Conservation (phyloP, 2,113 vertebrate species). For the Empidonax traillii region DNA sequence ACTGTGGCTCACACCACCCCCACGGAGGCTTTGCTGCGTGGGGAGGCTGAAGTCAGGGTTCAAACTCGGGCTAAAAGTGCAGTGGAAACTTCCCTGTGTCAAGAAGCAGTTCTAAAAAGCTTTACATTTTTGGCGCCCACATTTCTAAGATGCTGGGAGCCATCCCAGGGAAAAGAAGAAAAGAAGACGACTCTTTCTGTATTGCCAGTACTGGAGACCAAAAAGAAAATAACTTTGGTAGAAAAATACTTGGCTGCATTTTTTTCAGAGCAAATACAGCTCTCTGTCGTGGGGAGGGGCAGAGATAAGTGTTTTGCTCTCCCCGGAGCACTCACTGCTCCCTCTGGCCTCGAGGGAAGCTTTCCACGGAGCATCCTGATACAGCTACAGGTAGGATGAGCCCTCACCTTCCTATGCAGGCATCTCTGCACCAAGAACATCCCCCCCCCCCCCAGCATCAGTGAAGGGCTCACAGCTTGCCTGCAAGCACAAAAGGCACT, state of each 20-base stretch:
- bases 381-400: not conserved
- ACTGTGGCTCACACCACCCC: not conserved
- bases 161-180: not conserved
- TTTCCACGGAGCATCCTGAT: not conserved
- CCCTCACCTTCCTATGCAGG: not conserved
- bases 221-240: not conserved
- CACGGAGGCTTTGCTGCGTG: not conserved
- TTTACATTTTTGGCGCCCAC: not conserved
- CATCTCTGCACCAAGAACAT: not conserved
- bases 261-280: not conserved
- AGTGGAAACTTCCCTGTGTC: not conserved
- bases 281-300: not conserved
- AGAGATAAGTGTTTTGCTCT: not conserved
- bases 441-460: not conserved
- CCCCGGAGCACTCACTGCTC: not conserved
- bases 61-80: not conserved
- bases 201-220: not conserved
- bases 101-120: not conserved
- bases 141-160: not conserved
- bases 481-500: not conserved
- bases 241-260: not conserved
- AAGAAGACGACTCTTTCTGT: not conserved
- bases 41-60: constrained; percentile 26
- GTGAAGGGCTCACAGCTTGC: not conserved
- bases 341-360: not conserved